Evolutionary conservation across 1,140 invertebrate species (phyloP), one percentile per base, ranked within the genome.

Genomic region (Magallana ariakensis): DNA sequence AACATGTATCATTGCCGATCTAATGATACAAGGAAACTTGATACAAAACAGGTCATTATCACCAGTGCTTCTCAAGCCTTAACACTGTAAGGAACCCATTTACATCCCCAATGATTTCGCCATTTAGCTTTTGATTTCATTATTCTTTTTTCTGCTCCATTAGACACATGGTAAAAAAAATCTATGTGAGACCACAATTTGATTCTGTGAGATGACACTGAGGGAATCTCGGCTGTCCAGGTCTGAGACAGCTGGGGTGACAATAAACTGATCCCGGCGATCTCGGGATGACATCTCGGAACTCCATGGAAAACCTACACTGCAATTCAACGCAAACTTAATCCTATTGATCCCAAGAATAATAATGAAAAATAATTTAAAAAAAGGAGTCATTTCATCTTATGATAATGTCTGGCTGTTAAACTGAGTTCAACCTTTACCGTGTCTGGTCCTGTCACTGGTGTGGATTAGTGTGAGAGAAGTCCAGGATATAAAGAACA

Each of bases 161-260:
- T 75, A 75, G 66, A 75, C 66, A 75, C 66, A 75, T 75, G 22
- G 66, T 75, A 75, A 75, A 75, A 62, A 75, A 75, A 75, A 75
- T 75, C 66, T 75, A 75, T 75, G 33, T 8, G 2, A 19, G 22
- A 19, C 9, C 33, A 75, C 10, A 62, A 75, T 26, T 26, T 75
- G 66, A 26, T 75, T 26, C 22, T 26, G 22, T 11, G 1, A 22
- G 22, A 75, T 26, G 5, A 13, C 33, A 13, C 10, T 26, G 22
- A 11, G 11, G 33, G 66, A 62, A 13, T 26, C 33, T 33, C 22
- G 13, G 22, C 66, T 33, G 66, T 75, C 22, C 66, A 13, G 22
- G 9, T 75, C 66, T 26, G 66, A 75, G 15, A 75, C 66, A 75
- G 66, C 66, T 75, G 66, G 66, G 19, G 13, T 13, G 66, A 33